Percentiles rank a stretch among this genome's conserved stretches.
phyloP scores from a whole-genome alignment of 2,797 vertebrate species.

The Coccyzus lansbergi region DNA sequence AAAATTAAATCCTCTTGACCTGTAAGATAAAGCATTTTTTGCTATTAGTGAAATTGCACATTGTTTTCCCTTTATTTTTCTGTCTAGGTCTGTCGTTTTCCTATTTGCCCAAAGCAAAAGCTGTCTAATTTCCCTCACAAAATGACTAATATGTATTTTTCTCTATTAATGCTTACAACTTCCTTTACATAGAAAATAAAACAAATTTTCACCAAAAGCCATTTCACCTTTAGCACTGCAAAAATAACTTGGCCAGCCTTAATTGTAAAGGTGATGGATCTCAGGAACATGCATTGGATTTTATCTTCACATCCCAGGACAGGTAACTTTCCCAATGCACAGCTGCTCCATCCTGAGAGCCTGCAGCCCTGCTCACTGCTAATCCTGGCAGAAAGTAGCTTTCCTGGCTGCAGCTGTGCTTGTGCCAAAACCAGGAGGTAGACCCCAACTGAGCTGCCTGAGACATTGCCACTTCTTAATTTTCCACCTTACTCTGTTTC shows the following conservation, averaged over 20 bases:
- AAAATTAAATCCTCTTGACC: neutral
- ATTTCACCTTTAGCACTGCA: neutral
- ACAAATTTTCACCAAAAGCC: neutral
- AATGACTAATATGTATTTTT: fast-evolving
- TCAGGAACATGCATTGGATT: neutral
- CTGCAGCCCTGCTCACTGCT: no score
- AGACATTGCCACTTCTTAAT: no score
- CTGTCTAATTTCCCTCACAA: neutral
- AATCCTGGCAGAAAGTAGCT: no score
- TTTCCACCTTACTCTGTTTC: no score
- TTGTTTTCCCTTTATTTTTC: neutral
- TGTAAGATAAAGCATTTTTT: neutral
- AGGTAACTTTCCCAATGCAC: neutral
- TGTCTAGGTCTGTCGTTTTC: neutral
- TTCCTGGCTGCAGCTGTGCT: no score
- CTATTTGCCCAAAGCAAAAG: neutral
- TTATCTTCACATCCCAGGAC: neutral
- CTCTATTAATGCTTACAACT: neutral
- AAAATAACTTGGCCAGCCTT: neutral
- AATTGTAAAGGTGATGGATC: neutral
- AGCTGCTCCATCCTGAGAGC: neutral
- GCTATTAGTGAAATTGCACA: neutral
- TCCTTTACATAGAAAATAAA: neutral
- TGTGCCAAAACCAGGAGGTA: no score
- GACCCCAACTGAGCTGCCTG: no score